Evolutionary conservation across 2,888 invertebrate species (phyloP).

Genomic region (Globia sparganii): DNA sequence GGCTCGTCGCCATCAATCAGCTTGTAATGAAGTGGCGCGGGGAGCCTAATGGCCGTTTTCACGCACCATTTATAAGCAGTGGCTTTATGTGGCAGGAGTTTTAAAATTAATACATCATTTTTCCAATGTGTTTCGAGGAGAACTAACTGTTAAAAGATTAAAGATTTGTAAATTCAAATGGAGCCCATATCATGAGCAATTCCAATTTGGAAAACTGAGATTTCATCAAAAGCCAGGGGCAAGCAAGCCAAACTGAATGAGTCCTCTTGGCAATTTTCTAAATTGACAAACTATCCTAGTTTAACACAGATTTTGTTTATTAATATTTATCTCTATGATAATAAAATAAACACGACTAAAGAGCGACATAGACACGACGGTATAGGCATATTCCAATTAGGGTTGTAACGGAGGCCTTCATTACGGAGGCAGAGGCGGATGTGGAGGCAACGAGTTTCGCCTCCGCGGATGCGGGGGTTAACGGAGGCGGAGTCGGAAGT

Average conservation of each 20-base stretch:
- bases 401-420: no score
- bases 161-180: background rate
- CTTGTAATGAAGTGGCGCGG: slow-evolving; percentile 41
- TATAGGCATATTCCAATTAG: slow-evolving; percentile 27
- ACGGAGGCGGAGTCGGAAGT: no score
- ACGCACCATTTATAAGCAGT: slow-evolving; percentile 49
- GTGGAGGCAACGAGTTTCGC: no score
- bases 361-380: background rate
- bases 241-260: background rate
- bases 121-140: background rate
- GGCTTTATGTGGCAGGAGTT: slow-evolving; percentile 6
- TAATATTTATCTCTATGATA: background rate
- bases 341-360: background rate
- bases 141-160: background rate
- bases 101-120: slow-evolving; percentile 27
- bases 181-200: no score
- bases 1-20: slow-evolving; percentile 46
- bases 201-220: background rate
- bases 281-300: background rate
- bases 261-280: background rate
- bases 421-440: no score
- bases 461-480: no score
- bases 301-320: background rate
- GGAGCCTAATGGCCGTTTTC: slow-evolving; percentile 47
- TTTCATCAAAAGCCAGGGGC: background rate